Evolutionary conservation across 2,888 invertebrate species (phyloP).

Genomic region (Sinodicranocentrus sp.): DNA sequence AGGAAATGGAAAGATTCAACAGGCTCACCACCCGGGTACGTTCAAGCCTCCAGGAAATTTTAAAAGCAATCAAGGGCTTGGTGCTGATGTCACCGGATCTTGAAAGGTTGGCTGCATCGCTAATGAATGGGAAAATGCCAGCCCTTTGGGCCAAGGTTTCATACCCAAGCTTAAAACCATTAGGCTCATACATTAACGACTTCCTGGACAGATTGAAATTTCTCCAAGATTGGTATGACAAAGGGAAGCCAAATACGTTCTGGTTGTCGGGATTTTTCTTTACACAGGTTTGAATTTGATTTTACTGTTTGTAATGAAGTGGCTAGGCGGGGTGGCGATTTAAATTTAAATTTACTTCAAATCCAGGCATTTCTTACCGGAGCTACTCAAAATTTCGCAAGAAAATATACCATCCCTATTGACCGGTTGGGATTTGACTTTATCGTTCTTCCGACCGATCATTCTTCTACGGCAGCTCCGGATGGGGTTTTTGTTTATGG

Average conservation of each 20-base stretch:
- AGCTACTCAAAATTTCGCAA: constrained; percentile 95
- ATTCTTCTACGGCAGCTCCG: neutral
- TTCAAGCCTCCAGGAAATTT: constrained; percentile 86
- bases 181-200: constrained; percentile 92
- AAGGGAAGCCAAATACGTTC: constrained; percentile 89
- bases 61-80: constrained; percentile 90
- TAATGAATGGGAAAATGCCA: constrained; percentile 91
- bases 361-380: constrained; percentile 95
- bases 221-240: constrained; percentile 92
- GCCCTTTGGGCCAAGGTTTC: constrained; percentile 90
- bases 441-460: constrained; percentile 24
- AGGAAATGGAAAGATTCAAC: constrained; percentile 90
- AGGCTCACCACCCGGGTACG: constrained; percentile 85
- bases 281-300: no score
- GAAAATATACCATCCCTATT: constrained; percentile 94
- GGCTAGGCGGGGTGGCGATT: no score
- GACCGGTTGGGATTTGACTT: constrained; percentile 86
- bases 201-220: constrained; percentile 89
- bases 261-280: constrained; percentile 98
- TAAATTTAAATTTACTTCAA: no score
- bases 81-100: constrained; percentile 91
- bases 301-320: no score
- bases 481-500: constrained; percentile 81
- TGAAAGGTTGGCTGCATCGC: constrained; percentile 90
- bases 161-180: constrained; percentile 94